Percentiles rank a stretch among this genome's conserved stretches.
Conservation (phyloP, 2,797 vertebrate species). For the Gallirallus australis region DNA sequence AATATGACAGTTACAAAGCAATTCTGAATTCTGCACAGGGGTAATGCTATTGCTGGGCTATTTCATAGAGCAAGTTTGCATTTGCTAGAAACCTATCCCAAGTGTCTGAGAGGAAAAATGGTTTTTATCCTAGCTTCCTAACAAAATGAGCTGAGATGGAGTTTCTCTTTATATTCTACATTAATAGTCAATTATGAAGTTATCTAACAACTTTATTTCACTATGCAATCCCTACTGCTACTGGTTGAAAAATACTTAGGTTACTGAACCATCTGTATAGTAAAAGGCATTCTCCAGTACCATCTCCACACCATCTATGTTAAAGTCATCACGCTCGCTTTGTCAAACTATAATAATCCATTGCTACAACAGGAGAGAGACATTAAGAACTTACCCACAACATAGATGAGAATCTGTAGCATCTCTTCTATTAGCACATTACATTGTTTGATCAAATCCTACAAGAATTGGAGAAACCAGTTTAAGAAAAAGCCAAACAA, state of each 20-base stretch:
- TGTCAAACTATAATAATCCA: not conserved
- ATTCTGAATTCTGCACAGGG: not conserved
- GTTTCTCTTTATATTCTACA: not conserved
- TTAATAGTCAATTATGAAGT: not conserved
- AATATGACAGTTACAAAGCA: not conserved
- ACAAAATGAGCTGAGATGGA: not conserved
- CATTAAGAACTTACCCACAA: conserved; percentile 82
- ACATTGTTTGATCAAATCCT: conserved; percentile 92
- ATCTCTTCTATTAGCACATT: conserved; percentile 96
- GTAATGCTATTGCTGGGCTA: not conserved
- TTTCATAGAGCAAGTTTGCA: not conserved
- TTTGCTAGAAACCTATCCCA: not conserved
- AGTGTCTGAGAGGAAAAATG: not conserved
- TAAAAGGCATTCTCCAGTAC: not conserved
- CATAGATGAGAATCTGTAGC: conserved; percentile 92
- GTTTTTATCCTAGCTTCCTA: not conserved
- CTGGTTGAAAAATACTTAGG: not conserved
- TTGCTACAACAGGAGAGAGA: not conserved
- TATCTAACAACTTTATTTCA: not conserved
- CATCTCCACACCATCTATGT: not conserved
- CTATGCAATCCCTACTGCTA: not conserved
- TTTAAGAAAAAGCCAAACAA: not conserved
- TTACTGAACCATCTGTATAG: not conserved
- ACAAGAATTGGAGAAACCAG: conserved; percentile 42
- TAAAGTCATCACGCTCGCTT: not conserved